A percentile compares a stretch with the other conserved stretches of the same genome.
These are phyloP conservation scores for Agrochola lychnidis DNA, from an alignment of 2,888 invertebrate genomes.

Conservation along the genomic window DNA sequence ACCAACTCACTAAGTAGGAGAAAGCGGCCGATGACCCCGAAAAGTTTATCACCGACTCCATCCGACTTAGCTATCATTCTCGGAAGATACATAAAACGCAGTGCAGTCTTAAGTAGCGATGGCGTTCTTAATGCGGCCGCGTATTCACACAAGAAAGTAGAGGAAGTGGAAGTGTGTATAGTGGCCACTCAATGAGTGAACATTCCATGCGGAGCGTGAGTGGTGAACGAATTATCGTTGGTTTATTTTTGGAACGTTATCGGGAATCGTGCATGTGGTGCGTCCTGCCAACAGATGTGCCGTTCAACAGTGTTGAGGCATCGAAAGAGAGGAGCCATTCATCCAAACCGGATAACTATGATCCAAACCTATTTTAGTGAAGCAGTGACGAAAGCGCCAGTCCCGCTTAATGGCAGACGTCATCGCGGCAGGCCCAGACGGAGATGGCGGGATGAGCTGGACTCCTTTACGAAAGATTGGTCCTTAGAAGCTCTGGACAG, in stretches of 20 bases:
- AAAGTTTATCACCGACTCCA: conserved; percentile 73
- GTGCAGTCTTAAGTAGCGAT: conserved; percentile 66
- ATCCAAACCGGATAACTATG: conserved; percentile 46
- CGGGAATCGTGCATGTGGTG: conserved; percentile 77
- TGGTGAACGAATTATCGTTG: conserved; percentile 81
- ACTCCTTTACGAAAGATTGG: too few relatives aligned
- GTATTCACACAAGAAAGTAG: conserved; percentile 79
- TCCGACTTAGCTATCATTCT: conserved; percentile 73
- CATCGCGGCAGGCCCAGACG: too few relatives aligned
- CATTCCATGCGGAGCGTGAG: conserved; percentile 80
- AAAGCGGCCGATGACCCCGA: conserved; percentile 84
- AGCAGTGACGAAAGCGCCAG: conserved; percentile 26
- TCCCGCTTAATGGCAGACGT: too few relatives aligned
- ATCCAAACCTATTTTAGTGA: conserved; percentile 66
- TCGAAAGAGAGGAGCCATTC: conserved; percentile 71
- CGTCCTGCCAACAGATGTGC: conserved; percentile 79
- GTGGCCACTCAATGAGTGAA: conserved; percentile 77
- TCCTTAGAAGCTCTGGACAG: too few relatives aligned
- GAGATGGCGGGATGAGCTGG: too few relatives aligned
- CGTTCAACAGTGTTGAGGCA: conserved; percentile 73
- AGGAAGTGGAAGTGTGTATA: conserved; percentile 81
- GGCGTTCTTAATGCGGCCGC: conserved; percentile 74
- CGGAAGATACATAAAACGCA: conserved; percentile 74
- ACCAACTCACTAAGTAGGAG: conserved; percentile 76
- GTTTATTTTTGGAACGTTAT: conserved; percentile 84